Percentiles rank a stretch among this genome's conserved stretches.
Conservation (phyloP, 2,888 invertebrate species). For the Drosophila greeni region DNA sequence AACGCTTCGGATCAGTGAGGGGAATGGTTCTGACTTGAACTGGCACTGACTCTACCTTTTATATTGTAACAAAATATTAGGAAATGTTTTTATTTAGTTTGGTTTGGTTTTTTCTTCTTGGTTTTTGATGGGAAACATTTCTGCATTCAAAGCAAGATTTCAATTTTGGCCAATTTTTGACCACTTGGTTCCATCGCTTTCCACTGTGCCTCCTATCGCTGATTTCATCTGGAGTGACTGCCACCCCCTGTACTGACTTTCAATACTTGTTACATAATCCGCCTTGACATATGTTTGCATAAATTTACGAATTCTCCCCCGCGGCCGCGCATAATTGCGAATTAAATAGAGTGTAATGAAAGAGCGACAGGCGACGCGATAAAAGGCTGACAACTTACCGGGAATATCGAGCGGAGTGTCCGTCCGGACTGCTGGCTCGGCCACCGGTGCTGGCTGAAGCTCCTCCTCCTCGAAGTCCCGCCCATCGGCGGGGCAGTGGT, state of each 20-base stretch:
- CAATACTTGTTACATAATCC: conserved; percentile 64
- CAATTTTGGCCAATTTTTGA: no score
- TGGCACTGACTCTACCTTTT: no score
- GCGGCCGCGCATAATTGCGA: conserved; percentile 60
- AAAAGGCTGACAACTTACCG: conserved; percentile 59
- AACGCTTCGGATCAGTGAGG: no score
- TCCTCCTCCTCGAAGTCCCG: conserved; percentile 65
- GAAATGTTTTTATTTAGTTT: no score
- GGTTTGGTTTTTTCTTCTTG: no score
- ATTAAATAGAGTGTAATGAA: conserved; percentile 61
- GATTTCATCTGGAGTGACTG: conserved; percentile 13
- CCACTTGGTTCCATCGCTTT: neutral
- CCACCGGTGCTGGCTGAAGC: conserved; percentile 23
- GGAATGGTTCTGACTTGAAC: no score
- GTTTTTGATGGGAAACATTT: no score
- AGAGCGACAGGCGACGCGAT: conserved; percentile 30
- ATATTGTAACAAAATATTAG: no score
- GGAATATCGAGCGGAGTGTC: conserved; percentile 46
- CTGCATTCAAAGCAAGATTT: no score
- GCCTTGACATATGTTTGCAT: conserved; percentile 70
- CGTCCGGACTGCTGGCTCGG: conserved; percentile 5
- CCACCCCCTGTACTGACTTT: conserved; percentile 29
- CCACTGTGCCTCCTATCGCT: conserved; percentile 29
- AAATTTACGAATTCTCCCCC: conserved; percentile 49
- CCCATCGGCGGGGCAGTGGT: conserved; percentile 65